Conservation (phyloP, 1,140 invertebrate genomes). For the Lordiphosa clarofinis region DNA sequence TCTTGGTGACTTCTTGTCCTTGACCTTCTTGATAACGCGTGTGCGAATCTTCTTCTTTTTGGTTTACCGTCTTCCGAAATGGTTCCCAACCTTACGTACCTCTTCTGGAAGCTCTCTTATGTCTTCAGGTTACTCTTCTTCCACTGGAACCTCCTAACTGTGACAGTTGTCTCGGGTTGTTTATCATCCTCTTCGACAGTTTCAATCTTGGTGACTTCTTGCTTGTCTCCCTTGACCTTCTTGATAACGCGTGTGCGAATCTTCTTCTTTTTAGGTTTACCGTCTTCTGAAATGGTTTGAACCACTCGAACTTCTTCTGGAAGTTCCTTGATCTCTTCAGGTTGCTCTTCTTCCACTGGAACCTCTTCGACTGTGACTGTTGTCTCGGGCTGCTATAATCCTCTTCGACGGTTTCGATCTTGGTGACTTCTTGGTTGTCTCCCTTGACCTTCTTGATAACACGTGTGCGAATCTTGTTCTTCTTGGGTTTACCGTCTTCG, state of each 20-base stretch:
- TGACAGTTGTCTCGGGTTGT: neutral
- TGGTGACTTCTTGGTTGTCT: conserved; percentile 2
- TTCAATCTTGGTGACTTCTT: conserved; percentile 5
- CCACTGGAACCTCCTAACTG: neutral
- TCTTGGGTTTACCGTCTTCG: conserved; percentile 1
- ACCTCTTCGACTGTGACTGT: neutral
- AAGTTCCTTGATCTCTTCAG: conserved; percentile 3
- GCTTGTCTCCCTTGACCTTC: conserved; percentile 4
- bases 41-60: too few species aligned
- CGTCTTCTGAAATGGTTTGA: neutral
- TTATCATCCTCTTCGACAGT: conserved; percentile 7
- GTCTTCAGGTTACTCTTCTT: neutral
- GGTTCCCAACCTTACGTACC: too few species aligned
- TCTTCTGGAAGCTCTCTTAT: too few species aligned
- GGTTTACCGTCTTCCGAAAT: too few species aligned
- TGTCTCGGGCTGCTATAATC: neutral
- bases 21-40: too few species aligned
- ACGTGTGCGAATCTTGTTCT: conserved; percentile 5
- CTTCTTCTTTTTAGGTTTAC: conserved; percentile 1
- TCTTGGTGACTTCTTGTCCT: too few species aligned
- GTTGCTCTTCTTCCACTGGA: conserved; percentile 1
- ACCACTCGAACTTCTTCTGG: neutral
- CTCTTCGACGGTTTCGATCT: conserved; percentile 3
- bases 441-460: conserved; percentile 5
- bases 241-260: conserved; percentile 7